These are phyloP conservation scores for Hirtodrosophila trivittata DNA, from an alignment of 2,888 invertebrate genomes.

Conservation along the genomic window DNA sequence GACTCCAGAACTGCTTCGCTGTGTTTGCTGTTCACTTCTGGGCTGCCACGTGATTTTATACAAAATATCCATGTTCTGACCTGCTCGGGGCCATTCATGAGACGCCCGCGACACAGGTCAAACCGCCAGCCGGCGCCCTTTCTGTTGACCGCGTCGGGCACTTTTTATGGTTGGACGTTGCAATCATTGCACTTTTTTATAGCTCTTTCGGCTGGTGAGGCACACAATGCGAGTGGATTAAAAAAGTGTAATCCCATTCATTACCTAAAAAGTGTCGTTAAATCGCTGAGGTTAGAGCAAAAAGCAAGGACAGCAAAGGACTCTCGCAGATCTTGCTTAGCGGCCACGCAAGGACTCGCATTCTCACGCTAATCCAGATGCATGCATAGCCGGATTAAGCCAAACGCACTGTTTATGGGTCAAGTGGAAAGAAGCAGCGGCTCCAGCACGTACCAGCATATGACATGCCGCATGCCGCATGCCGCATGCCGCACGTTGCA, in stretches of 20 bases:
- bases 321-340: constrained; percentile 10
- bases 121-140: neutral
- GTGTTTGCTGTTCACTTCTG: constrained; percentile 43
- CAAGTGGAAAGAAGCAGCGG: constrained; percentile 16
- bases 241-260: constrained; percentile 70
- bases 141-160: constrained; percentile 3
- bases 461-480: constrained; percentile 6
- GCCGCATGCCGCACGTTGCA: constrained; percentile 18
- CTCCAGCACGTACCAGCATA: constrained; percentile 5
- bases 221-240: constrained; percentile 57
- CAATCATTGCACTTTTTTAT: constrained; percentile 56
- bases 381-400: constrained; percentile 66
- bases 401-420: constrained; percentile 65
- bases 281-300: constrained; percentile 11
- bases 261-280: constrained; percentile 75
- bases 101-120: constrained; percentile 43
- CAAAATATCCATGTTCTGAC: constrained; percentile 36
- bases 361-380: constrained; percentile 64
- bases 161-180: constrained; percentile 44
- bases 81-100: constrained; percentile 68
- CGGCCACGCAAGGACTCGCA: constrained; percentile 9
- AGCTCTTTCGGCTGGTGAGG: constrained; percentile 13
- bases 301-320: constrained; percentile 1
- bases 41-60: constrained; percentile 43
- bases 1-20: constrained; percentile 25